A percentile compares a stretch with the other conserved stretches of the same genome.
phyloP scores from a whole-genome alignment of 2,797 vertebrate genomes.

The Gallinago stenura region DNA sequence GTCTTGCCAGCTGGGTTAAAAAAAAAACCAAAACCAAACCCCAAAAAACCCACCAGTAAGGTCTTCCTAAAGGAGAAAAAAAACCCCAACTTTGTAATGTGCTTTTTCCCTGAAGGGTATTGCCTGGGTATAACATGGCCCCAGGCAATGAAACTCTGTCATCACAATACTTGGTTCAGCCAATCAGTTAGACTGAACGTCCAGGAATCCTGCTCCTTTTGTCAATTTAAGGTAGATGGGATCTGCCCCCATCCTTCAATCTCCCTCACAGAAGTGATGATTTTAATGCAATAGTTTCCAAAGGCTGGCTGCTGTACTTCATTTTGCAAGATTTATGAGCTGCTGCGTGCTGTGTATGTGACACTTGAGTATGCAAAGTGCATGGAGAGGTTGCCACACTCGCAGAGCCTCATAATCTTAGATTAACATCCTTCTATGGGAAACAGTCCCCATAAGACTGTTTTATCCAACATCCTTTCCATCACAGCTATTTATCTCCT shows the following conservation, averaged over 20 bases:
- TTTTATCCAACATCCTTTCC: neutral
- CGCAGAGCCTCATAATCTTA: neutral
- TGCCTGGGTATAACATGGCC: neutral
- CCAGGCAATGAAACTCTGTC: neutral
- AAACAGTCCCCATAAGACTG: neutral
- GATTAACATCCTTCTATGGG: neutral
- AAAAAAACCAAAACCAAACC: too few relatives aligned
- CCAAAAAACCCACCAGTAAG: neutral
- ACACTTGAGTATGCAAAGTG: neutral
- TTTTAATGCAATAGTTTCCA: neutral
- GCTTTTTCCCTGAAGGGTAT: neutral
- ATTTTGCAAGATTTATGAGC: neutral
- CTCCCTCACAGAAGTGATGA: neutral
- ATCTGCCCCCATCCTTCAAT: neutral
- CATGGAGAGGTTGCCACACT: neutral
- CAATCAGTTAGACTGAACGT: neutral
- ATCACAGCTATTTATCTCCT: neutral
- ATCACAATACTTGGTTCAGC: neutral
- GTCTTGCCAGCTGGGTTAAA: neutral
- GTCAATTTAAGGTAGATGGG: neutral
- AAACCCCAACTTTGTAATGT: neutral
- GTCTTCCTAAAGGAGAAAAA: neutral
- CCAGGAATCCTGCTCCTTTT: neutral
- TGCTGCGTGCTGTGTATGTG: neutral
- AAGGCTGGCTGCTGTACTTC: neutral